Percentiles rank a stretch among this genome's conserved stretches.
Evolutionary conservation across 2,888 invertebrate genomes (phyloP).

Genomic region (Mycalesis mineus): DNA sequence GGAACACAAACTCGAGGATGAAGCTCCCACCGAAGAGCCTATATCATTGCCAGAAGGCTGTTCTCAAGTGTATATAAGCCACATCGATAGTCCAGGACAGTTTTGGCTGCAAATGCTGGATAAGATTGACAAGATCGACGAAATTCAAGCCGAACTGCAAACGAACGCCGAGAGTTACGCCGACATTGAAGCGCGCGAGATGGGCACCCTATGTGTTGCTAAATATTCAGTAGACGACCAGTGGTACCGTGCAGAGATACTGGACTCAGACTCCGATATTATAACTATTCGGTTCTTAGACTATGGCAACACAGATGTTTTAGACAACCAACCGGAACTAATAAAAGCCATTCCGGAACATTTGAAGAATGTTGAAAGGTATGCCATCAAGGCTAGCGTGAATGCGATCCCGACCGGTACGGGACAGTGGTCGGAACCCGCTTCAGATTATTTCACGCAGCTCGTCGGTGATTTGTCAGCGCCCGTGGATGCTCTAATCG

Average conservation of each 20-base stretch:
- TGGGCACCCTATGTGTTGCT: conserved; percentile 84
- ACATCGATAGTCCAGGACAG: conserved; percentile 85
- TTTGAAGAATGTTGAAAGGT: conserved; percentile 74
- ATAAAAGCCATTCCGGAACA: conserved; percentile 81
- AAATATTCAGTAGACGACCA: conserved; percentile 88
- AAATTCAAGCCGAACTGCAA: conserved; percentile 82
- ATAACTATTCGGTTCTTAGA: conserved; percentile 88
- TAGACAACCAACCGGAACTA: conserved; percentile 79
- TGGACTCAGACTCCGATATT: conserved; percentile 87
- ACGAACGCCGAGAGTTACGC: conserved; percentile 71
- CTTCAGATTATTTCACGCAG: conserved; percentile 76
- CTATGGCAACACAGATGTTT: conserved; percentile 87
- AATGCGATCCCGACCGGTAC: conserved; percentile 81
- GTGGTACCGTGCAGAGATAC: conserved; percentile 95
- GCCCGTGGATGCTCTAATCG: conserved; percentile 71
- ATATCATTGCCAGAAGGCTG: conserved; percentile 56
- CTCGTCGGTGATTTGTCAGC: conserved; percentile 71
- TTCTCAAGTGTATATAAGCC: conserved; percentile 79
- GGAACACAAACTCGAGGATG: conserved; percentile 41
- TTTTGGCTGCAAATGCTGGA: conserved; percentile 85
- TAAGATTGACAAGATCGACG: conserved; percentile 74
- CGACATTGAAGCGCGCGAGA: conserved; percentile 76
- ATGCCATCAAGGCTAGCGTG: conserved; percentile 81
- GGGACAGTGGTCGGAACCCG: conserved; percentile 81
- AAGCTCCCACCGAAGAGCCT: conserved; percentile 45